These are phyloP conservation scores for Schlechtendalia chinensis DNA, from an alignment of 1,140 invertebrate species.

Conservation along the genomic window DNA sequence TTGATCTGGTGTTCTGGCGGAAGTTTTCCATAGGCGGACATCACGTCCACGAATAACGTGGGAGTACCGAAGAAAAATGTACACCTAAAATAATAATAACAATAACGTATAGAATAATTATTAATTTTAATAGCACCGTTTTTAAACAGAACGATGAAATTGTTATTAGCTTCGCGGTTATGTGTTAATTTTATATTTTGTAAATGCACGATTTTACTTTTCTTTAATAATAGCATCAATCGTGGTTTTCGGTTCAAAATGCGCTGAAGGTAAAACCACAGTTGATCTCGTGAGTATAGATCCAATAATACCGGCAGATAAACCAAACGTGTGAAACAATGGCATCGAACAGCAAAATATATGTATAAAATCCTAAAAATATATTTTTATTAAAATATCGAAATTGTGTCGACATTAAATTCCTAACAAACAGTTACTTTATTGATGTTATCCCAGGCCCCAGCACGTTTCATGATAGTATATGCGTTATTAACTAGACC, in stretches of 20 bases:
- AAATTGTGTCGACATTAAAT: too few species aligned
- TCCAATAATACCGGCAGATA: conserved; percentile 67
- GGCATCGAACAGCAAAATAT: conserved; percentile 78
- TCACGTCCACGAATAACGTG: conserved; percentile 90
- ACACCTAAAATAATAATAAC: conserved; percentile 61
- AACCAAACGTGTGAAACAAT: conserved; percentile 88
- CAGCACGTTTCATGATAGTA: conserved; percentile 52
- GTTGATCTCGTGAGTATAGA: conserved; percentile 67
- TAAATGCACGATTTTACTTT: conserved; percentile 63
- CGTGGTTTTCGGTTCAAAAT: conserved; percentile 69
- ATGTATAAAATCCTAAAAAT: conserved; percentile 51
- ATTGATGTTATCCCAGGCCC: not conserved
- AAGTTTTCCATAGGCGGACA: conserved; percentile 41
- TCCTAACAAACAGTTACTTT: not conserved
- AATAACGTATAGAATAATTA: not conserved
- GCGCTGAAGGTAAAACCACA: conserved; percentile 67
- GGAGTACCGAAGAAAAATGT: conserved; percentile 87
- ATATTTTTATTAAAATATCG: too few species aligned
- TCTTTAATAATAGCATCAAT: conserved; percentile 68
- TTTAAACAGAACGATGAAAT: too few species aligned
- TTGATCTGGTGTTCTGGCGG: not conserved
- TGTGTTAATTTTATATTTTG: too few species aligned
- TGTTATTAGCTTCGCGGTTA: too few species aligned
- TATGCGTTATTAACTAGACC: conserved; percentile 84
- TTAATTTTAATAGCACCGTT: too few species aligned